phyloP scores from a whole-genome alignment of 2,113 vertebrate species.

The Bothrops jararaca region DNA sequence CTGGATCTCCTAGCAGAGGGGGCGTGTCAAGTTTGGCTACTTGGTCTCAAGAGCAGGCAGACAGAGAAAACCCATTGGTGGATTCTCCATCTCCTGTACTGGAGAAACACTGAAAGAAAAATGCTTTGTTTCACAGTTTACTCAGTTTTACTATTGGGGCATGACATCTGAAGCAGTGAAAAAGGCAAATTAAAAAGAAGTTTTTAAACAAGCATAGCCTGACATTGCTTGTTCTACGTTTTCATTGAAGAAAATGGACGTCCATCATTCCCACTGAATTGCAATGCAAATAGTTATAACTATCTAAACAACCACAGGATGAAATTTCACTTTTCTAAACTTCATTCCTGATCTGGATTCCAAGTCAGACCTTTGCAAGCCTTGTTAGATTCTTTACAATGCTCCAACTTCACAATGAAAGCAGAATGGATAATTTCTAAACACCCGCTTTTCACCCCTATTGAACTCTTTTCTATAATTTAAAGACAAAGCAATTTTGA shows the following conservation, averaged over 20 bases:
- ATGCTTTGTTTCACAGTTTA: not conserved
- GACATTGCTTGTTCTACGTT: not conserved
- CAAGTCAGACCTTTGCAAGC: not conserved
- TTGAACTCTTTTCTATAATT: not conserved
- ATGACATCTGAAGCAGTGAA: not conserved
- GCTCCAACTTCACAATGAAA: not conserved
- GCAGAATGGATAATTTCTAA: not conserved
- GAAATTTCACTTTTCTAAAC: not conserved
- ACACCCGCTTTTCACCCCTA: not conserved
- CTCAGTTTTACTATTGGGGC: not conserved
- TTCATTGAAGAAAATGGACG: not conserved
- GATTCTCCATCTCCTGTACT: no score
- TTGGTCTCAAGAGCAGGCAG: no score
- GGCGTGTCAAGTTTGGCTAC: no score
- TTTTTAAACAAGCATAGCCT: not conserved
- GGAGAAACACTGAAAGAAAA: not conserved
- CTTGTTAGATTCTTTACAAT: not conserved
- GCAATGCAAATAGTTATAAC: not conserved
- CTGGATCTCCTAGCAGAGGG: no score
- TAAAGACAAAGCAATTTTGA: not conserved
- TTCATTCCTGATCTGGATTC: not conserved
- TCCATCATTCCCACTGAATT: not conserved
- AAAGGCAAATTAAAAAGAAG: not conserved
- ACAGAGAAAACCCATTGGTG: no score
- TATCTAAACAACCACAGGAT: not conserved